Evolutionary conservation across 1,140 invertebrate species (phyloP), one percentile per base, ranked within the genome.

Genomic region (Drosophila funebris): DNA sequence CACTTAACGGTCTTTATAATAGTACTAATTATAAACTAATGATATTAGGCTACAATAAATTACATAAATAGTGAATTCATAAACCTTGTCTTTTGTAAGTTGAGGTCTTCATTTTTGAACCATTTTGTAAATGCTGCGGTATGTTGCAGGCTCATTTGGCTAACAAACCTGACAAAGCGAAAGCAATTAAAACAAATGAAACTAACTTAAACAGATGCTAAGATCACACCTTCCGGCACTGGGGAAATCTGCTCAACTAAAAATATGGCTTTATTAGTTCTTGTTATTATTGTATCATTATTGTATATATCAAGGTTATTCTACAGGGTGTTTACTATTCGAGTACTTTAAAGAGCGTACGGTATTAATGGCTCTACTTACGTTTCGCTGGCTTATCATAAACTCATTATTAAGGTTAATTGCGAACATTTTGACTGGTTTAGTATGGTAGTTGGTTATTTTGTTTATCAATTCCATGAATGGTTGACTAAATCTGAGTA

Each of bases 121-220:
- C n/a, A n/a, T n/a, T 1, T 92, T 74, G 0, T 93, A 93, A 37
- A 96, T 96, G 5, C 91, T 70, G 3, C 88, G 82, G 0, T 94
- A 93, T 2, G 93, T 91, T 0, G 91, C 90, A 0, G 98, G 98
- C 7, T 93, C 92, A 76, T 96, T 94, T 43, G 14, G 39, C 39
- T 14, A 43, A 16, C 16, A 43, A 43, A 9, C 39, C 39, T 43
- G 16, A 9, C 3, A 14, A 14, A 37, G 14, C 0, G 8, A 36
- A 2, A 36, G 31, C 9, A 31, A 4, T 22, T 22, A 2, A 22
- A 22, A 22, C 22, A 22, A 22, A 2, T n/a, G n/a, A 22, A 2
- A 22, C 4, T 22, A 2, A 22, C 4, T 3, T 3, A 3, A 31
- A 3, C 29, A 31, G 29, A 2, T 2, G 22, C 4, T 20, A 43